Evolutionary conservation across 2,888 invertebrate species (phyloP).

Genomic region (Colostygia pectinataria): DNA sequence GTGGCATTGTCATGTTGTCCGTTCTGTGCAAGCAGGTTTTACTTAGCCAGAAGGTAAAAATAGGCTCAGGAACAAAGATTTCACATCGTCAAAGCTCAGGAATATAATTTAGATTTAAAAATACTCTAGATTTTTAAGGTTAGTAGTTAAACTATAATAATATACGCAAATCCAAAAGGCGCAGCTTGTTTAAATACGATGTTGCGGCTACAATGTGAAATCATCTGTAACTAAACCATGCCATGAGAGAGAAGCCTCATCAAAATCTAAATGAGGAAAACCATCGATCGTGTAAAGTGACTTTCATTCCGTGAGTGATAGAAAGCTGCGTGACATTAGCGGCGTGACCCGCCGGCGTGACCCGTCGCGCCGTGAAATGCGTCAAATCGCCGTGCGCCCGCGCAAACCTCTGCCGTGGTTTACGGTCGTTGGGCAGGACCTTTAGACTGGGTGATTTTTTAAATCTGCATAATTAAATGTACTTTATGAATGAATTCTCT

Average conservation of each 20-base stretch:
- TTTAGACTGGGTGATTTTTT: conserved; percentile 40
- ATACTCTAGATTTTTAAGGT: too few species aligned
- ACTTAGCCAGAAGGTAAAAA: too few species aligned
- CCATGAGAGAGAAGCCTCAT: conserved; percentile 23
- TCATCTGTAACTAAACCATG: conserved; percentile 11
- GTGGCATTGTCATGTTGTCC: too few species aligned
- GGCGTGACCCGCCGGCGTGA: conserved; percentile 74
- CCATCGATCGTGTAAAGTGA: conserved; percentile 47
- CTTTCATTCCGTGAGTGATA: conserved; percentile 69
- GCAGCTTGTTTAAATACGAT: too few species aligned
- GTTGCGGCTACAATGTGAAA: conserved; percentile 14
- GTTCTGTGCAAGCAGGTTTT: too few species aligned
- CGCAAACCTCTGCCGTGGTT: conserved; percentile 52
- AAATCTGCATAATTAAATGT: not conserved
- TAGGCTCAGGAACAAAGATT: too few species aligned
- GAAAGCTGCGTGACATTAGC: conserved; percentile 75
- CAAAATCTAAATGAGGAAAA: conserved; percentile 32
- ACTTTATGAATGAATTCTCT: too few species aligned
- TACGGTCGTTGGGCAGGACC: conserved; percentile 42
- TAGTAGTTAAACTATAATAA: too few species aligned
- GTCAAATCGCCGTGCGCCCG: conserved; percentile 81
- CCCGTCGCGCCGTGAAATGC: conserved; percentile 74
- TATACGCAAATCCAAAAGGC: too few species aligned
- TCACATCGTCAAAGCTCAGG: too few species aligned
- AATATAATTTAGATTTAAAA: too few species aligned